Conservation (phyloP, 2,113 vertebrate species). For the Equus quagga region DNA sequence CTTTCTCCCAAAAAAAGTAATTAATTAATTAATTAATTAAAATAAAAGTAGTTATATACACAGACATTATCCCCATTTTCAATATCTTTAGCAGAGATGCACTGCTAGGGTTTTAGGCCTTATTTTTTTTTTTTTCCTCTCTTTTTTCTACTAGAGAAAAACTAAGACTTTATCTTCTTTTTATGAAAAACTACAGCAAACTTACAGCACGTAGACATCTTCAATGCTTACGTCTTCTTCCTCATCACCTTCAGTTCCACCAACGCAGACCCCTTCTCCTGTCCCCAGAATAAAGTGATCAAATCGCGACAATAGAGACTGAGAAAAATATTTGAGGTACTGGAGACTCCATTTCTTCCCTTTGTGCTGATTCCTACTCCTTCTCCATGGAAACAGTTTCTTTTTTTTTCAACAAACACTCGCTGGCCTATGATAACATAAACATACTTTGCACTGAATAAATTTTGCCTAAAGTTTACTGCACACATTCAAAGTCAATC, state of each 20-base stretch:
- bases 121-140: background rate
- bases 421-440: background rate
- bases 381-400: conserved; percentile 60
- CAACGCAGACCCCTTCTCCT: background rate
- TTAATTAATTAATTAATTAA: no score
- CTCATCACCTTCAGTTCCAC: conserved; percentile 77
- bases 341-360: conserved; percentile 71
- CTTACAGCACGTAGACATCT: conserved; percentile 78
- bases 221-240: conserved; percentile 84
- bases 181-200: conserved; percentile 61
- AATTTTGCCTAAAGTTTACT: background rate
- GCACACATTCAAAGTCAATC: background rate
- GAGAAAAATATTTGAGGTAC: conserved; percentile 72
- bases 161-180: conserved; percentile 23
- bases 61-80: background rate
- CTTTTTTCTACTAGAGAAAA: conserved; percentile 40
- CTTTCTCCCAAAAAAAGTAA: no score
- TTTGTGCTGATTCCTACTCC: conserved; percentile 59
- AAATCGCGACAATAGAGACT: conserved; percentile 80
- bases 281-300: conserved; percentile 81
- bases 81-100: background rate
- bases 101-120: background rate
- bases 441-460: background rate
- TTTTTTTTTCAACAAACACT: background rate
- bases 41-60: background rate